These are phyloP conservation scores for Plumapathes pennacea DNA, from an alignment of 92 coral and sea anemone genomes.

Conservation along the genomic window DNA sequence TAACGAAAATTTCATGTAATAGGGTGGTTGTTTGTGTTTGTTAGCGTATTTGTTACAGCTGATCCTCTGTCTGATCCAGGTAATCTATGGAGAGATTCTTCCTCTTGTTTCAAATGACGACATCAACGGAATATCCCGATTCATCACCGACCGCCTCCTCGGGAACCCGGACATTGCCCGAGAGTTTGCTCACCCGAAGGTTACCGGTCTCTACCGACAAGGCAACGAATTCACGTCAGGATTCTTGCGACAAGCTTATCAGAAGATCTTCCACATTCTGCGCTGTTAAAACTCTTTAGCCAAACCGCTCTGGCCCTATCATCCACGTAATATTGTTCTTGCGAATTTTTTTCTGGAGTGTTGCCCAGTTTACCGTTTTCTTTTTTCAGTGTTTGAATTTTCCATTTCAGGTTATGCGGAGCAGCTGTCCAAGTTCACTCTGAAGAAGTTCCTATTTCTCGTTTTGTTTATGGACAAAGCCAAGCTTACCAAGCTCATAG, in stretches of 20 bases:
- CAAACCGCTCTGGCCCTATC: no score
- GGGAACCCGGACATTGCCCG: conserved; percentile 89
- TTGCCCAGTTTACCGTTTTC: neutral
- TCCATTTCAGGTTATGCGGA: conserved; percentile 64
- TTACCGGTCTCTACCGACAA: conserved; percentile 80
- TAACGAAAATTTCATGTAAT: no score
- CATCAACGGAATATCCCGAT: conserved; percentile 59
- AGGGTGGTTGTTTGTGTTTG: no score
- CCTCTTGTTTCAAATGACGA: conserved; percentile 85
- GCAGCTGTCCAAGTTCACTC: conserved; percentile 81
- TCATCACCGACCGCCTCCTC: conserved; percentile 71
- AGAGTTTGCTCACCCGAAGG: conserved; percentile 79
- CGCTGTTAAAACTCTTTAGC: no score
- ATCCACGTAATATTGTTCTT: neutral
- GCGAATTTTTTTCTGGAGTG: neutral
- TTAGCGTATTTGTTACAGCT: no score
- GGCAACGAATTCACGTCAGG: conserved; percentile 35
- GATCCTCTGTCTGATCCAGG: conserved; percentile 39
- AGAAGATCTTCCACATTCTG: no score
- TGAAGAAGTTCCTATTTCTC: conserved; percentile 86
- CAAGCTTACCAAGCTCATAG: conserved; percentile 84
- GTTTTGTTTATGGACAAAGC: conserved; percentile 95
- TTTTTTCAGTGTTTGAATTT: neutral
- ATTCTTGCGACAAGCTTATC: no score
- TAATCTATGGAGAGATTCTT: conserved; percentile 83